Evolutionary conservation across 2,797 vertebrate species (phyloP).

Genomic region (Artibeus jamaicensis): DNA sequence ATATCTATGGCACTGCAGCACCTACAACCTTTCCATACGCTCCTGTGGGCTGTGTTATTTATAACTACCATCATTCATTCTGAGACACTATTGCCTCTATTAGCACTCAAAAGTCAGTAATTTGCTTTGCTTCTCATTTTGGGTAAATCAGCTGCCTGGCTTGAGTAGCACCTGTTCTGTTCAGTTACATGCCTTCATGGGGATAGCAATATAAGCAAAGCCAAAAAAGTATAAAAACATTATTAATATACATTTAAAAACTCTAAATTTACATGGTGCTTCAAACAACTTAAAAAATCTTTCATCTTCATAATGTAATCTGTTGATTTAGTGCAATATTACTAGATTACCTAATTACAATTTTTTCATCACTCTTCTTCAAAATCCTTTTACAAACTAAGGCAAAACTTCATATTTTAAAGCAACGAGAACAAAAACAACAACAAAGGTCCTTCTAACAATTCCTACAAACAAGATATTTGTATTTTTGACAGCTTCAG

Average conservation of each 20-base stretch:
- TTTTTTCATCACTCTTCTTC: neutral
- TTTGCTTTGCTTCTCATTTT: neutral
- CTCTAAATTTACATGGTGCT: neutral
- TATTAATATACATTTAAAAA: neutral
- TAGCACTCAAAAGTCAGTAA: neutral
- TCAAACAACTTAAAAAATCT: slow-evolving; percentile 4
- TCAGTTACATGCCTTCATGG: neutral
- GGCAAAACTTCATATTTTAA: neutral
- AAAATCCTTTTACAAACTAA: neutral
- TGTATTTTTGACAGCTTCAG: neutral
- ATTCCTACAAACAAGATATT: neutral
- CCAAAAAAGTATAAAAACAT: neutral
- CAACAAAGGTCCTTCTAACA: neutral
- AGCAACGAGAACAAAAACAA: neutral
- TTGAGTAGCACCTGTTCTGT: neutral
- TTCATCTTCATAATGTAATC: neutral
- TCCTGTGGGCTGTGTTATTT: neutral
- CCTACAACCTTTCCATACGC: neutral
- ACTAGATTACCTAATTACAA: neutral
- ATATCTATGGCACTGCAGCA: neutral
- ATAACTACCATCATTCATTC: neutral
- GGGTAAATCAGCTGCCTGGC: neutral
- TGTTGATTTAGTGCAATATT: neutral
- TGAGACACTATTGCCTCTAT: neutral
- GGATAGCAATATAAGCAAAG: neutral